A percentile compares a stretch with the other conserved stretches of the same genome.
These are phyloP conservation scores for Morpho helenor DNA, from an alignment of 2,888 invertebrate genomes.

Conservation along the genomic window DNA sequence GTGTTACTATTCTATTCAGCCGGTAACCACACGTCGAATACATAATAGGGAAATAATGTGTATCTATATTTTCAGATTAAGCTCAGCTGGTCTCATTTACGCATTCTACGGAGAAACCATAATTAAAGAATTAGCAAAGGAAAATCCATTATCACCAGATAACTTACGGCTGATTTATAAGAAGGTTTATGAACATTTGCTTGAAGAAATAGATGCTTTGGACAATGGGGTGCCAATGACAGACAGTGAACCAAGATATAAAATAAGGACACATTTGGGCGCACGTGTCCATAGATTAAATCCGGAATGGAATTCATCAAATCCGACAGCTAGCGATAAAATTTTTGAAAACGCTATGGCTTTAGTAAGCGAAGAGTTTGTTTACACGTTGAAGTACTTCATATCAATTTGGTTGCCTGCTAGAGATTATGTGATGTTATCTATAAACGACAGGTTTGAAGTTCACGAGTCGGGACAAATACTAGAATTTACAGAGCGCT, in stretches of 20 bases:
- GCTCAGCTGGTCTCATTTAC: conserved; percentile 96
- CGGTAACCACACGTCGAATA: too few species aligned
- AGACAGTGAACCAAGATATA: conserved; percentile 85
- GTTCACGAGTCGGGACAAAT: conserved; percentile 90
- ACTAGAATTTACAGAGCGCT: conserved; percentile 78
- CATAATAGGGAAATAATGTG: too few species aligned
- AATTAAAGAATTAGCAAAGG: conserved; percentile 77
- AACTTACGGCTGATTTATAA: conserved; percentile 80
- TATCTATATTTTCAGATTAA: conserved; percentile 80
- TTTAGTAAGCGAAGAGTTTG: conserved; percentile 89
- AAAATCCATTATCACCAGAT: conserved; percentile 55
- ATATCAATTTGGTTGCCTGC: conserved; percentile 93
- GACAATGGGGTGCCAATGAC: conserved; percentile 97
- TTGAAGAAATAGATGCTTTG: conserved; percentile 96
- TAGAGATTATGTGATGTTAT: conserved; percentile 84
- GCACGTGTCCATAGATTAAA: conserved; percentile 88
- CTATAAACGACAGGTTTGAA: conserved; percentile 83
- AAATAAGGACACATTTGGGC: conserved; percentile 88
- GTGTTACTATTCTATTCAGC: too few species aligned
- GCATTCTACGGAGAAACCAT: conserved; percentile 92
- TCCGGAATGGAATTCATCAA: conserved; percentile 88
- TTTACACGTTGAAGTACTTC: conserved; percentile 81
- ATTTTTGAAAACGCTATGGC: conserved; percentile 88
- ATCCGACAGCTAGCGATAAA: conserved; percentile 72
- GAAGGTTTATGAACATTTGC: conserved; percentile 90